A percentile compares a stretch with the other conserved stretches of the same genome.
Evolutionary conservation across 2,888 invertebrate species (phyloP).

Genomic region (Prionchulus punctatus): DNA sequence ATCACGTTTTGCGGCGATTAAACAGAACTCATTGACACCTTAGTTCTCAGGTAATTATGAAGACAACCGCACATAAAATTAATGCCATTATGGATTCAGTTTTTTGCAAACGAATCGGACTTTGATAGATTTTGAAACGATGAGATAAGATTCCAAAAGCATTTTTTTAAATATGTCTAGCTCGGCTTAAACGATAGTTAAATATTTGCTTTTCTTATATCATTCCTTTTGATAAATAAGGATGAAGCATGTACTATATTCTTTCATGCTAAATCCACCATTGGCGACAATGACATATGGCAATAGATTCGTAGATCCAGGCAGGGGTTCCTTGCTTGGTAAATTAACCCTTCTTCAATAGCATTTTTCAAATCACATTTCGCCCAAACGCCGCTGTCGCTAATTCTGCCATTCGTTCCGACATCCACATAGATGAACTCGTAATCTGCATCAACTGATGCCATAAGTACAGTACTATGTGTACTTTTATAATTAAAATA

Average conservation of each 20-base stretch:
- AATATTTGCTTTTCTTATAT: background rate
- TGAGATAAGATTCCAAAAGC: background rate
- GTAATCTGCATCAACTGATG: background rate
- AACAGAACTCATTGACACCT: background rate
- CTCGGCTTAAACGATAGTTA: background rate
- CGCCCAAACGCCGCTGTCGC: background rate
- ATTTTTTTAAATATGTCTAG: background rate
- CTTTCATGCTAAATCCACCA: background rate
- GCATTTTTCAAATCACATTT: background rate
- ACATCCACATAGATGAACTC: background rate
- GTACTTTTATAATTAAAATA: background rate
- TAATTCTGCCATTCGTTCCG: background rate
- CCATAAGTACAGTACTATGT: slow-evolving; percentile 1
- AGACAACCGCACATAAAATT: background rate
- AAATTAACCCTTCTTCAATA: background rate
- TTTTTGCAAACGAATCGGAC: background rate
- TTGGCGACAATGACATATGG: background rate
- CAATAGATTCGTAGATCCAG: background rate
- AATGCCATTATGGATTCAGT: background rate
- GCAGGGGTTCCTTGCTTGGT: background rate
- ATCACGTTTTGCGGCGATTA: background rate
- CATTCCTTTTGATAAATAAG: background rate
- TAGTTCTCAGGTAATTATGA: background rate
- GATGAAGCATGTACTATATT: background rate
- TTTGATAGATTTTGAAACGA: background rate